These are phyloP conservation scores for Archaeoteleia sp. DNA, from an alignment of 2,888 invertebrate species.

Conservation along the genomic window DNA sequence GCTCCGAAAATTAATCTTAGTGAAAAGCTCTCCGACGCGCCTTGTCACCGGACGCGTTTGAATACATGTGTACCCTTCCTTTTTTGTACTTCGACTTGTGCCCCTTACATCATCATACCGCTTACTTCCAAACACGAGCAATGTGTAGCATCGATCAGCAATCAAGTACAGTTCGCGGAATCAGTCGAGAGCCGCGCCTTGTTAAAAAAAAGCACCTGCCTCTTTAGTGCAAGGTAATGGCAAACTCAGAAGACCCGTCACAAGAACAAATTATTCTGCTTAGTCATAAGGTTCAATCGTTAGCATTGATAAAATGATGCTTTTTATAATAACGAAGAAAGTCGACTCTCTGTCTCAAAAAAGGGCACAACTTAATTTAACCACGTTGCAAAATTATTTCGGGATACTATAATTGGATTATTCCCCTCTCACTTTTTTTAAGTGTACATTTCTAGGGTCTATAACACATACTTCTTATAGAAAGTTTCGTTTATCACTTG, in stretches of 20 bases:
- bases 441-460: too few relatives aligned
- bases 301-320: constrained; percentile 36
- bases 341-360: constrained; percentile 15
- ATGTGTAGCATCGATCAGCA: constrained; percentile 42
- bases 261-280: constrained; percentile 36
- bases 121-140: constrained; percentile 11
- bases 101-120: constrained; percentile 30
- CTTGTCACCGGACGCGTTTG: constrained; percentile 25
- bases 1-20: constrained; percentile 62
- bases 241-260: constrained; percentile 26
- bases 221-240: constrained; percentile 18
- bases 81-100: constrained; percentile 14
- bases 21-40: constrained; percentile 56
- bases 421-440: constrained; percentile 30
- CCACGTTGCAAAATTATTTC: constrained; percentile 7
- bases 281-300: constrained; percentile 46
- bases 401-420: too few relatives aligned
- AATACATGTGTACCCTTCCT: constrained; percentile 46
- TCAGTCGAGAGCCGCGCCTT: constrained; percentile 4
- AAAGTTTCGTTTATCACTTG: constrained; percentile 53
- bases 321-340: constrained; percentile 33
- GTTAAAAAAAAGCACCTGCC: constrained; percentile 51
- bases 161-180: constrained; percentile 50
- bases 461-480: constrained; percentile 4
- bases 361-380: constrained; percentile 11